A percentile compares a stretch with the other conserved stretches of the same genome.
These are phyloP conservation scores for Myotis planiceps DNA, from an alignment of 2,797 vertebrate genomes.

Conservation along the genomic window DNA sequence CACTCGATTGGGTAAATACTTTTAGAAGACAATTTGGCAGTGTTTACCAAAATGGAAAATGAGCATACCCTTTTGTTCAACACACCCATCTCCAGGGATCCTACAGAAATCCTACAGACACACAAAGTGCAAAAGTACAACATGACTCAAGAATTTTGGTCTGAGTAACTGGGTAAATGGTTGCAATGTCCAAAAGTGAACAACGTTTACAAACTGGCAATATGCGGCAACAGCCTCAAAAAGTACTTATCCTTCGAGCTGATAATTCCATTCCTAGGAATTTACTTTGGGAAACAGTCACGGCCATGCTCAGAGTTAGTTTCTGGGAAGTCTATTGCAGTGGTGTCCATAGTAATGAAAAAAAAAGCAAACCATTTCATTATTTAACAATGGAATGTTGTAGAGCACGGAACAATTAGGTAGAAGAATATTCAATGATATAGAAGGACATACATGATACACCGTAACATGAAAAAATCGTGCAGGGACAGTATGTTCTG, in stretches of 20 bases:
- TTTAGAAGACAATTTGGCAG: slow-evolving; percentile 1
- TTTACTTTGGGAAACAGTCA: not conserved
- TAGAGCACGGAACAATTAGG: not conserved
- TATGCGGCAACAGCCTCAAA: not conserved
- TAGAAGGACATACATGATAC: not conserved
- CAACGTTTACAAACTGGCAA: too few species aligned
- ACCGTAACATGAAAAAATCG: not conserved
- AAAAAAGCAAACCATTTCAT: not conserved
- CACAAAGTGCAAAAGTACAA: not conserved
- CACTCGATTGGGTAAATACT: not conserved
- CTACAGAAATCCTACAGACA: not conserved
- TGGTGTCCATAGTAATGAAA: not conserved
- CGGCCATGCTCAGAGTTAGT: not conserved
- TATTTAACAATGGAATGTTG: not conserved
- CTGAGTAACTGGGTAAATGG: not conserved
- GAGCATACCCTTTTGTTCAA: not conserved
- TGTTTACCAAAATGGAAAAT: not conserved
- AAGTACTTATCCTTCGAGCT: not conserved
- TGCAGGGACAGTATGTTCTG: not conserved
- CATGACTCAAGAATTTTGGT: not conserved
- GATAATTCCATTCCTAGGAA: too few species aligned
- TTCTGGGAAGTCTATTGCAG: not conserved
- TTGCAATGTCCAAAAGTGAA: not conserved
- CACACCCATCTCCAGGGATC: not conserved
- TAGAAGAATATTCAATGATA: not conserved